Evolutionary conservation across 2,113 vertebrate species (phyloP).

Genomic region (Tupaia tana): DNA sequence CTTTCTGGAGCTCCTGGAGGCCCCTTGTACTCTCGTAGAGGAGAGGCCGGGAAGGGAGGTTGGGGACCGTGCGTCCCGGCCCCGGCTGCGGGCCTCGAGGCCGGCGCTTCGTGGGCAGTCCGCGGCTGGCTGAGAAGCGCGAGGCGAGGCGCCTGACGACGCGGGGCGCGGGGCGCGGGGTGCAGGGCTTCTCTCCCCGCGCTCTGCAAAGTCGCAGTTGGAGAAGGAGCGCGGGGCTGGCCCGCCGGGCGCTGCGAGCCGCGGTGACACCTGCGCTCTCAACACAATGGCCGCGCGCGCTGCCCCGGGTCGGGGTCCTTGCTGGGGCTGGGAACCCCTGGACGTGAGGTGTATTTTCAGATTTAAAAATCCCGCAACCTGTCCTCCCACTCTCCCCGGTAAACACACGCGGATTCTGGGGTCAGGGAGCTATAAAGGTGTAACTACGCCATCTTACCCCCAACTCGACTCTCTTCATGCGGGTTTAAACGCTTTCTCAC

Average conservation of each 20-base stretch:
- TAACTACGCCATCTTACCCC: conserved; percentile 65
- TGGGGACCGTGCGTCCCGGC: not conserved
- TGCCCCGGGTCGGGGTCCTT: not conserved
- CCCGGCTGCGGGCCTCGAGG: not conserved
- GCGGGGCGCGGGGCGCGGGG: not conserved
- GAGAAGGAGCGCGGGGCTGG: not conserved
- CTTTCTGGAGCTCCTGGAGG: not conserved
- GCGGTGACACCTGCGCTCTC: conserved; percentile 56
- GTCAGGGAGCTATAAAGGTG: not conserved
- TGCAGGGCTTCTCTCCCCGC: not conserved
- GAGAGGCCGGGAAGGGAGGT: not conserved
- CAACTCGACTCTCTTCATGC: not conserved
- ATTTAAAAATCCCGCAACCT: too few species aligned
- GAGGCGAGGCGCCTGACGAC: not conserved
- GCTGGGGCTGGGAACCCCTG: not conserved
- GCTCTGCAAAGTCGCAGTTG: not conserved
- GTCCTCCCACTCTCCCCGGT: not conserved
- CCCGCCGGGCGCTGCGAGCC: not conserved
- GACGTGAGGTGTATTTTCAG: not conserved
- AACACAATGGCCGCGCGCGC: not conserved
- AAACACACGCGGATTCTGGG: not conserved
- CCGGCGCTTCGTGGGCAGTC: not conserved
- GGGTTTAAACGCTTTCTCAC: not conserved
- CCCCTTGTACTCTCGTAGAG: not conserved
- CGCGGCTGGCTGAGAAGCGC: too few species aligned